Evolutionary conservation across 1,140 invertebrate species (phyloP).

Genomic region (Trichomalopsis sarcophagae): DNA sequence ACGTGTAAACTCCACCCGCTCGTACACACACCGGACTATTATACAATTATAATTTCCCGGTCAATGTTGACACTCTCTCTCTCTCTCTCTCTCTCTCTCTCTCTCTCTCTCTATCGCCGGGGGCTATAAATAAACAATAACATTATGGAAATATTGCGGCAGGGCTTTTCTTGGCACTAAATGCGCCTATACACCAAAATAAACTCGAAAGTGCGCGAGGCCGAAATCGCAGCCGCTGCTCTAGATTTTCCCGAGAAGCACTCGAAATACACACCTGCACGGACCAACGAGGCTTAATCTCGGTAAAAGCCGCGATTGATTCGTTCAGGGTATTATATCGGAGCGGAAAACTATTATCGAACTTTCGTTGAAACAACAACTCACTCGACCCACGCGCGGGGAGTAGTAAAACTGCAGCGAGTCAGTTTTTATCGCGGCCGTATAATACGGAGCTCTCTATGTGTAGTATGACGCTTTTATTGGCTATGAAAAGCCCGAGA

Average conservation of each 20-base stretch:
- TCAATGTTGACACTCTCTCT: not conserved
- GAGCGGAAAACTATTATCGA: not conserved
- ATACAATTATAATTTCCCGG: not conserved
- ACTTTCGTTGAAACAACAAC: not conserved
- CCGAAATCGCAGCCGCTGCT: not conserved
- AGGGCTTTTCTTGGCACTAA: not conserved
- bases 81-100: too few species aligned
- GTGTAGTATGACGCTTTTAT: not conserved
- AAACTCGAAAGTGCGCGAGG: not conserved
- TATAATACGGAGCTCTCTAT: not conserved
- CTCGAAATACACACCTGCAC: not conserved
- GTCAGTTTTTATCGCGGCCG: not conserved
- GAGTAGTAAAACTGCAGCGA: not conserved
- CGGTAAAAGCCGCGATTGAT: not conserved
- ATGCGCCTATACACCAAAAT: not conserved
- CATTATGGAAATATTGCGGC: not conserved
- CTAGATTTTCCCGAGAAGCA: not conserved
- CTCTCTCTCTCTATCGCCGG: too few species aligned
- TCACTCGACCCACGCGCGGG: not conserved
- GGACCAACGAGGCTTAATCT: too few species aligned
- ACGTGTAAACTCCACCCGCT: not conserved
- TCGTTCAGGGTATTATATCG: not conserved
- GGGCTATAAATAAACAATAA: not conserved
- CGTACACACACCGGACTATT: not conserved
- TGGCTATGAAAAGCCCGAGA: slow-evolving; percentile 2